Conservation (phyloP, 2,113 vertebrate species). For the Tachuris rubrigastra region DNA sequence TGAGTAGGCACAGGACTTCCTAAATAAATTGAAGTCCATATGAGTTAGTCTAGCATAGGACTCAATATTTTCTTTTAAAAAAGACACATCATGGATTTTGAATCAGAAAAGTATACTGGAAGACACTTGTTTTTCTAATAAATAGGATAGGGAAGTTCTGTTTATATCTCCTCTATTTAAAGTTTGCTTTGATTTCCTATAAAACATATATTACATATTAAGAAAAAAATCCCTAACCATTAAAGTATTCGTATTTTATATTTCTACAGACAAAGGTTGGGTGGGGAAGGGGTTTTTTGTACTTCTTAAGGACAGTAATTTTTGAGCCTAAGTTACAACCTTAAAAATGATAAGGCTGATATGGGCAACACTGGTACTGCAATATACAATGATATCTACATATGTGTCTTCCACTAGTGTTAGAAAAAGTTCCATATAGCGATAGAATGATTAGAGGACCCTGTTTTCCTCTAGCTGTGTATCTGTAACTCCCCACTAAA, state of each 20-base stretch:
- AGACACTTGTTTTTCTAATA: background rate
- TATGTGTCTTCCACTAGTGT: rapidly evolving
- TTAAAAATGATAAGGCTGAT: background rate
- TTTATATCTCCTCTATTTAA: background rate
- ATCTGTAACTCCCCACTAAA: background rate
- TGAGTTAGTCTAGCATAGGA: background rate
- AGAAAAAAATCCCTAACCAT: background rate
- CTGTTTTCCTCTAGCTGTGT: background rate
- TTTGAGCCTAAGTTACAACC: background rate
- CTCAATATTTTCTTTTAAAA: background rate
- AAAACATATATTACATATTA: background rate
- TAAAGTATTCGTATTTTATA: background rate
- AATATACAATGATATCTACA: background rate
- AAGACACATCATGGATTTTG: background rate
- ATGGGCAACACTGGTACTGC: background rate
- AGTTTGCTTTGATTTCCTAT: background rate
- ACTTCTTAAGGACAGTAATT: background rate
- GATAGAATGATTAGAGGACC: background rate
- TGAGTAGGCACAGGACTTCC: background rate
- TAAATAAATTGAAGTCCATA: background rate
- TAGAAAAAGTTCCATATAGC: background rate
- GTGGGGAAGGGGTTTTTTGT: background rate
- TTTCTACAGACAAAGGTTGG: background rate
- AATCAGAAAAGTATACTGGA: background rate
- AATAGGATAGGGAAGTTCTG: background rate